Conservation (phyloP, 2,888 invertebrate genomes). For the Agrenia bidenticulata region DNA sequence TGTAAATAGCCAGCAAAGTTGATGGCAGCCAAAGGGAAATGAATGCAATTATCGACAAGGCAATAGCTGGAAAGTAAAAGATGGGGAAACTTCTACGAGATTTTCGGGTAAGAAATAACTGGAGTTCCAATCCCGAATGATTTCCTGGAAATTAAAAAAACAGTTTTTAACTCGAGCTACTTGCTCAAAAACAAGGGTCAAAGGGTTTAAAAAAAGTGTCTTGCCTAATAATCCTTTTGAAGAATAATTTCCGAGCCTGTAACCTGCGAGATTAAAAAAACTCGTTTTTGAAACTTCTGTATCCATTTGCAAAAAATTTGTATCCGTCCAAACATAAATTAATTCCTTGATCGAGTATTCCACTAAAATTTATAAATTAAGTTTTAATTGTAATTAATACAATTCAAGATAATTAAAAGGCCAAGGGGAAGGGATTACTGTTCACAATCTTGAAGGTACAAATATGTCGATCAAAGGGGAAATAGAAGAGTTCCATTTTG, state of each 20-base stretch:
- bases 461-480: constrained; percentile 11
- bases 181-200: neutral
- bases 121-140: constrained; percentile 1
- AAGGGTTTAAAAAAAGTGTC: neutral
- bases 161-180: neutral
- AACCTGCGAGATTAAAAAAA: neutral
- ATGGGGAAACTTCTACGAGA: constrained; percentile 3
- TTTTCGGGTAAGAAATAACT: constrained; percentile 3
- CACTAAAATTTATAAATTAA: neutral
- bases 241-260: neutral
- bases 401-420: too few species aligned
- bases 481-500: constrained; percentile 11
- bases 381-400: too few species aligned
- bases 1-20: neutral
- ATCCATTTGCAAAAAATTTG: neutral
- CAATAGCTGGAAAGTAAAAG: constrained; percentile 11
- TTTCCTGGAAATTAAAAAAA: neutral
- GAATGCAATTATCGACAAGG: neutral
- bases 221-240: neutral
- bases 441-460: constrained; percentile 1
- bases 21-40: neutral
- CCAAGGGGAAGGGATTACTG: too few species aligned
- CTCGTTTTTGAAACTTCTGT: neutral
- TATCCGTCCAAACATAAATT: neutral
- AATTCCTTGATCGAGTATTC: neutral